Evolutionary conservation across 2,888 invertebrate species (phyloP).

Genomic region (Steinernema scapterisci): DNA sequence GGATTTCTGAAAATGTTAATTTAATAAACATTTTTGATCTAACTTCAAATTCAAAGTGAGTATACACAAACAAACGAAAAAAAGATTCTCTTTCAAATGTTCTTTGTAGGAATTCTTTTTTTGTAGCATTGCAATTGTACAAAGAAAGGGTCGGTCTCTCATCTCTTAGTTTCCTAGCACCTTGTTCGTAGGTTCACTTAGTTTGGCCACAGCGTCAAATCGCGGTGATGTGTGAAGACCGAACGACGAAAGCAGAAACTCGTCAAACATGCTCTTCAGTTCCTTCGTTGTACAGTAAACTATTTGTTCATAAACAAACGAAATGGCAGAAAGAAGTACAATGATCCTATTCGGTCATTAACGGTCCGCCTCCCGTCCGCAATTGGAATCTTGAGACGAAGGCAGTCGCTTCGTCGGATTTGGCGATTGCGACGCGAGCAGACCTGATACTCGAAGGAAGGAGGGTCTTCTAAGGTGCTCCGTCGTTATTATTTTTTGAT

Average conservation of each 20-base stretch:
- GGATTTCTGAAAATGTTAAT: too few relatives aligned
- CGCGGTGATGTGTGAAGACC: too few relatives aligned
- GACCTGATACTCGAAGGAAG: not conserved
- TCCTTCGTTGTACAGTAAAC: not conserved
- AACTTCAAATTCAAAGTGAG: too few relatives aligned
- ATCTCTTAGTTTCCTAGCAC: too few relatives aligned
- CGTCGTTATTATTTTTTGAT: not conserved
- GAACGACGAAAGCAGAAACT: not conserved
- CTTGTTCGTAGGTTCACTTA: too few relatives aligned
- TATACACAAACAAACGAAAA: too few relatives aligned
- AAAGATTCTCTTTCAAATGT: too few relatives aligned
- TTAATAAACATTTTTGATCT: too few relatives aligned
- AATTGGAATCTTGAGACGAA: not conserved
- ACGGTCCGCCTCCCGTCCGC: conserved; percentile 14
- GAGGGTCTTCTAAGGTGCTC: not conserved
- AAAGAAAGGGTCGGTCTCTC: too few relatives aligned
- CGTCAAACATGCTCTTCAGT: not conserved
- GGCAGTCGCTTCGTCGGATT: not conserved
- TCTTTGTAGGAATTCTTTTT: too few relatives aligned
- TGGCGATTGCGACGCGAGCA: not conserved
- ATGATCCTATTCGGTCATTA: not conserved
- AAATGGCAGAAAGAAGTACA: not conserved
- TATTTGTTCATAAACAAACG: not conserved
- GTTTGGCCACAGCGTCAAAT: too few relatives aligned
- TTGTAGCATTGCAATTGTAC: too few relatives aligned